Percentiles rank a stretch among this genome's conserved stretches.
Conservation (phyloP, 2,113 vertebrate species). For the Panurus biarmicus region DNA sequence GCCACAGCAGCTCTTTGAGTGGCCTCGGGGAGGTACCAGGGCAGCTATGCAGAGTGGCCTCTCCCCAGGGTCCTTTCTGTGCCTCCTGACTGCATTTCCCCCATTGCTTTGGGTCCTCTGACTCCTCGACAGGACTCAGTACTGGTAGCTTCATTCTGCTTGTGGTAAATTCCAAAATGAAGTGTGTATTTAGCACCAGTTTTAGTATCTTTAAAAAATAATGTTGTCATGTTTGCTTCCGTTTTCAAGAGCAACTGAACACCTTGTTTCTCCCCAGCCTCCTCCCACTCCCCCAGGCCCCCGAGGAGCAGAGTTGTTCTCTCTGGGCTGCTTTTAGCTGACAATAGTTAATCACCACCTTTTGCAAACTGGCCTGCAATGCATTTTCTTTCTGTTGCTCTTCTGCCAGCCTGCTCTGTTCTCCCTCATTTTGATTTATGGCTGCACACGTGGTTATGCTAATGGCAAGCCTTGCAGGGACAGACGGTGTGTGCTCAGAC, state of each 20-base stretch:
- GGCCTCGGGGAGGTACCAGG: background rate
- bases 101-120: background rate
- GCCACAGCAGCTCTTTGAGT: background rate
- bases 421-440: conserved; percentile 20
- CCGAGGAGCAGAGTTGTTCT: background rate
- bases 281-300: accelerated
- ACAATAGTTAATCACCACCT: background rate
- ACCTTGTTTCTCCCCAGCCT: background rate
- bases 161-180: background rate
- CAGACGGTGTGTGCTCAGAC: background rate
- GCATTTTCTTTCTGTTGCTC: background rate
- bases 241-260: background rate
- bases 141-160: background rate
- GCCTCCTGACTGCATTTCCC: background rate
- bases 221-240: background rate
- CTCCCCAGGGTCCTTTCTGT: background rate
- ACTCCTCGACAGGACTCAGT: background rate
- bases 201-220: background rate
- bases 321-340: background rate
- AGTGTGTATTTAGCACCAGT: background rate
- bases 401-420: background rate
- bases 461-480: conserved; percentile 1
- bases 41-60: background rate
- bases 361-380: background rate
- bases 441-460: background rate